Base-by-base conservation (phyloP, 2,888 invertebrate species). In the Axea sp. region DNA sequence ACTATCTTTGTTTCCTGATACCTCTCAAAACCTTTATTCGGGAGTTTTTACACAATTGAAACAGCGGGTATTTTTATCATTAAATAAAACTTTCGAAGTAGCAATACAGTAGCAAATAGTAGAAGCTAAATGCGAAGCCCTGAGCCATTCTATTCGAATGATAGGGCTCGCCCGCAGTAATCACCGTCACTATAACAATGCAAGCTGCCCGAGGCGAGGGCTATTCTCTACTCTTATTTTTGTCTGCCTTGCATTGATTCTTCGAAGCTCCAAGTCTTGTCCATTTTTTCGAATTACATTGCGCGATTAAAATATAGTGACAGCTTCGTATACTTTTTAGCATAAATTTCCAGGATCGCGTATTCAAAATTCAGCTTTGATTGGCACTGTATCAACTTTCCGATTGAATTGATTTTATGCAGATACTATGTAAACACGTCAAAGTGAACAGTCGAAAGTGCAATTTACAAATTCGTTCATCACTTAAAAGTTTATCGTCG, bases 121-220 rank as follows among this genome's bases (percentile, higher is more conserved):
- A 73, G 59, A 72, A 77, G 76, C 76, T 77, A 76, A 77, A 75
- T 76, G 31, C 59, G 26, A 41, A 47, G 74, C 79, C 76, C 43
- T 72, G 62, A 71, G 77, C 73, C 31, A 64, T 71, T 67, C 51
- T 45, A 51, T 31, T 41, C 26, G 31, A 72, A 37, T 31, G 43
- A 59, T 69, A 53, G 75, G 47, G 77, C 71, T 53, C 57, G 74
- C 64, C 49, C 59, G 60, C 64, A 77, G 77, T 82, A 83, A 84
- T 84, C 83, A 84, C 78, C 78, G 76, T 67, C 72, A 73, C 75
- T 79, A 78, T 78, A 78, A 83, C 83, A 83, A 83, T 84, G 79
- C 77, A 77, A 9, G 37, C 67, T 77, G 35, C 43, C 78, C 41
- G 22, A 6, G 74, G 55, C 78, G 60, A 26, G 53, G 55, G 45